A percentile compares a stretch with the other conserved stretches of the same genome.
phyloP scores from a whole-genome alignment of 1,140 invertebrate genomes.

The Scylla paramamosain region DNA sequence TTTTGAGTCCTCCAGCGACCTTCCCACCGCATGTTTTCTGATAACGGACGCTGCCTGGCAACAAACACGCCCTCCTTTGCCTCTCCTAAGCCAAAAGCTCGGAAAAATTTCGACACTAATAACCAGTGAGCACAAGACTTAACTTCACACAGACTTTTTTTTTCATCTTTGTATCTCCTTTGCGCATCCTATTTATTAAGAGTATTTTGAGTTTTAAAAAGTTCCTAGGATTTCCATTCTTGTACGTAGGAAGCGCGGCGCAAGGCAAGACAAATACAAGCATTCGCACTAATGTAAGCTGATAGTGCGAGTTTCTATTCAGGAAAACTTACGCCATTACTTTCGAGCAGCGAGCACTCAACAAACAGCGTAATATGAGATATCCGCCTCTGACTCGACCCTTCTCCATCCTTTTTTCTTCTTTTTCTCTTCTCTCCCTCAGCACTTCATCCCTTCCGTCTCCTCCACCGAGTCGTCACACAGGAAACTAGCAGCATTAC shows the following conservation, averaged over 20 bases:
- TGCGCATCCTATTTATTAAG: background rate
- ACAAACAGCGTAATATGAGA: too few species aligned
- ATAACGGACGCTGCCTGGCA: background rate
- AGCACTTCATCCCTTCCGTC: background rate
- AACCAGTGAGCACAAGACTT: background rate
- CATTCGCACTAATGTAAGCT: background rate
- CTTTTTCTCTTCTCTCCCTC: background rate
- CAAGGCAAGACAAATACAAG: slow-evolving; percentile 1
- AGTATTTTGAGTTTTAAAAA: background rate
- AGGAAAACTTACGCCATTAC: too few species aligned
- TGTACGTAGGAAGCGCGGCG: background rate
- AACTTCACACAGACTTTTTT: background rate
- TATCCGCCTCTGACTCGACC: too few species aligned
- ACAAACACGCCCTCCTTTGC: background rate
- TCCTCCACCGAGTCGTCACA: background rate
- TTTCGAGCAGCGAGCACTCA: too few species aligned
- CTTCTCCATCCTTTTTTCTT: too few species aligned
- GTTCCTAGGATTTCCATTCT: background rate
- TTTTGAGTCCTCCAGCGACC: background rate
- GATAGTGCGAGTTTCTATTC: background rate
- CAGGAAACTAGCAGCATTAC: background rate
- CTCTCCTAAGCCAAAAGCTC: background rate
- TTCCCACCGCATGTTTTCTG: background rate
- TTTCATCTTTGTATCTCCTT: background rate
- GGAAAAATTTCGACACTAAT: background rate